Conservation (phyloP, 2,797 vertebrate species). For the Rhynchonycteris naso region DNA sequence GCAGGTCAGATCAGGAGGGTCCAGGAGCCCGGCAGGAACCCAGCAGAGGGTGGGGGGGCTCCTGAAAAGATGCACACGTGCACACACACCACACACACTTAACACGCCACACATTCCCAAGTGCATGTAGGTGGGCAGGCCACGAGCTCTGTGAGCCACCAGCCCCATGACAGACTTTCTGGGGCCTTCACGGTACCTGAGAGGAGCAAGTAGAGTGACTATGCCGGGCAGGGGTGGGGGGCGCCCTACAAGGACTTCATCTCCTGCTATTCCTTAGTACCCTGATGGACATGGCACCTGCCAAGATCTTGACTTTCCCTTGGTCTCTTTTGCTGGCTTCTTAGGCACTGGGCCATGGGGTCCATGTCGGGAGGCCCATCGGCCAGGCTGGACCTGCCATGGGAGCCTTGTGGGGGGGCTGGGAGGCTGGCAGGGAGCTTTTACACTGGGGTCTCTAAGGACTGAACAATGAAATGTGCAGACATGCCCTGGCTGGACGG, state of each 20-base stretch:
- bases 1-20: neutral
- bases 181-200: neutral
- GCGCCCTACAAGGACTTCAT: neutral
- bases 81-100: neutral
- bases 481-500: too few relatives aligned
- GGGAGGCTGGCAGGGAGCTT: too few relatives aligned
- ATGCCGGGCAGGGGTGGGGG: neutral
- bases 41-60: neutral
- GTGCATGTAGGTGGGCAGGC: neutral
- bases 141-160: neutral
- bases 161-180: neutral
- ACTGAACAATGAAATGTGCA: neutral
- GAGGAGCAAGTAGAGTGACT: neutral
- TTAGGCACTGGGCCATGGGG: neutral
- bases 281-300: accelerated
- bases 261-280: neutral
- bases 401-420: neutral
- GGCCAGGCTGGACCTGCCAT: neutral
- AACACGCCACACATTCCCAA: neutral
- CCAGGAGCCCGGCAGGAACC: neutral
- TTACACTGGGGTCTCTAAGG: neutral
- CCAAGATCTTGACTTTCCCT: neutral
- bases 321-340: neutral
- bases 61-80: neutral
- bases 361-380: neutral